Percentiles rank a stretch among this genome's conserved stretches.
Evolutionary conservation across 1,140 invertebrate species (phyloP).

Genomic region (Diabrotica undecimpunctata): DNA sequence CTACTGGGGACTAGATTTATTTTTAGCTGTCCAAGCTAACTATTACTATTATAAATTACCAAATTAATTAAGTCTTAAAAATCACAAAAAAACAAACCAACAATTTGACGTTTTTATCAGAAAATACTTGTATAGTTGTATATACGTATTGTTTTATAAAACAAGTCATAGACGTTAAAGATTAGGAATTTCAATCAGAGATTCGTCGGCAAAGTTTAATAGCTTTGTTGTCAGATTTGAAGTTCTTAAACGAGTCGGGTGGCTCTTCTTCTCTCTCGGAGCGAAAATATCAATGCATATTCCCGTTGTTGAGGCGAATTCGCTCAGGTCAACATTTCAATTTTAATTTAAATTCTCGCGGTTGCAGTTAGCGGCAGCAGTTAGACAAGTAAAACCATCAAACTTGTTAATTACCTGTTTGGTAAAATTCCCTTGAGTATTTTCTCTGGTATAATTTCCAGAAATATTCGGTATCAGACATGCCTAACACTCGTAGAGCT

Average conservation of each 20-base stretch:
- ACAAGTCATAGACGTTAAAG: no score
- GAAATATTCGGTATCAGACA: conserved; percentile 47
- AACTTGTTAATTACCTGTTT: conserved; percentile 49
- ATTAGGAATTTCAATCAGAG: no score
- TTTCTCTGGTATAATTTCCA: conserved; percentile 46
- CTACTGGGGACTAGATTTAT: no score
- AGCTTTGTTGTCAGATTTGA: conserved; percentile 2
- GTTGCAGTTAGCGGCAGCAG: conserved; percentile 19
- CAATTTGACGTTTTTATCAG: no score
- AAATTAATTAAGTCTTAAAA: no score
- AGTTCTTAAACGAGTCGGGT: not conserved
- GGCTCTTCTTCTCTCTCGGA: conserved; percentile 1
- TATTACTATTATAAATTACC: no score
- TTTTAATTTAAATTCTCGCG: conserved; percentile 40
- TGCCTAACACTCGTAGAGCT: conserved; percentile 26
- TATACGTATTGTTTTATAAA: no score
- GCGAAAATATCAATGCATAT: conserved; percentile 16
- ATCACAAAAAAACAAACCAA: no score
- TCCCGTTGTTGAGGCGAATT: conserved; percentile 4
- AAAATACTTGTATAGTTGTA: no score
- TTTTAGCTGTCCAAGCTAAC: no score
- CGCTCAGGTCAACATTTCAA: conserved; percentile 42
- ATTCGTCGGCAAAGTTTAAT: not conserved
- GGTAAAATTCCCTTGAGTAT: conserved; percentile 46
- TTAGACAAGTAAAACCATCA: conserved; percentile 46